Conservation (phyloP, 2,797 vertebrate genomes). For the Scomberomorus guttatus region DNA sequence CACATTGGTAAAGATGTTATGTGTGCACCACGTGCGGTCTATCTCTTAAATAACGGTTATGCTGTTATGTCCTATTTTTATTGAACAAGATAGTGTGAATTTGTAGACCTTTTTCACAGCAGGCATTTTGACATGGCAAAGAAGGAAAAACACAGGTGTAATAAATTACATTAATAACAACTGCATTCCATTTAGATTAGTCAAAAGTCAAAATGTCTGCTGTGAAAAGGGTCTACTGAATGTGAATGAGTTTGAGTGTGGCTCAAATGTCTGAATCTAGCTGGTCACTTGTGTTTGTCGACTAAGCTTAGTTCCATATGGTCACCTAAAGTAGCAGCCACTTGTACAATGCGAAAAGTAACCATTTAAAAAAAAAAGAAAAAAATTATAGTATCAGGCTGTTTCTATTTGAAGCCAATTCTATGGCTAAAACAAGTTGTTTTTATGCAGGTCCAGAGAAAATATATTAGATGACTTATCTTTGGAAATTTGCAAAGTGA, state of each 20-base stretch:
- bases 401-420: not conserved
- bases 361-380: not conserved
- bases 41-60: not conserved
- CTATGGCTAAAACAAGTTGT: not conserved
- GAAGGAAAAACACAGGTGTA: not conserved
- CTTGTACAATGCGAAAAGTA: not conserved
- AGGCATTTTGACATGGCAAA: not conserved
- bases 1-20: constrained; percentile 24
- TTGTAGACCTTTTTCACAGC: not conserved
- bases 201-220: not conserved
- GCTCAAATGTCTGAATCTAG: not conserved
- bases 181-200: too few relatives aligned
- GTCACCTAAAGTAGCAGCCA: not conserved
- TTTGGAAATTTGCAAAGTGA: constrained; percentile 79
- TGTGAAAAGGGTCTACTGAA: not conserved
- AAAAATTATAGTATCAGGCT: not conserved
- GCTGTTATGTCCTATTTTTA: constrained; percentile 31
- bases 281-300: not conserved
- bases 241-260: too few relatives aligned
- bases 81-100: constrained; percentile 38
- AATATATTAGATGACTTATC: not conserved
- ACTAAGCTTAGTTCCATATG: not conserved
- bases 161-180: too few relatives aligned
- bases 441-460: not conserved
- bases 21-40: constrained; percentile 14